A percentile compares a stretch with the other conserved stretches of the same genome.
phyloP scores from a whole-genome alignment of 1,140 invertebrate species.

The Cryptotermes secundus region DNA sequence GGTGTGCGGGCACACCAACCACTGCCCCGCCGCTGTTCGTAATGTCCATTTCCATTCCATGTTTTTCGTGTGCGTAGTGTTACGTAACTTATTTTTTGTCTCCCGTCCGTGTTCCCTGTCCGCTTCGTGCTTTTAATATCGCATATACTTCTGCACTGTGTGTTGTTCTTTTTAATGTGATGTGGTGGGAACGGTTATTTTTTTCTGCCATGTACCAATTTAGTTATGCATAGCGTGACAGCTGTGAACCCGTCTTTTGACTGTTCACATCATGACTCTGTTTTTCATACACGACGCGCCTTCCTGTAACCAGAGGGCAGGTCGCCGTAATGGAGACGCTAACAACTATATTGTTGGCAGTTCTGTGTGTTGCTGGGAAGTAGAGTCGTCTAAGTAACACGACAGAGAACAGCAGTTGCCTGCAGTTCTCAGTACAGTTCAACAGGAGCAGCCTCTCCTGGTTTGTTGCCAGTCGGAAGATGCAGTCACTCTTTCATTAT shows the following conservation, averaged over 20 bases:
- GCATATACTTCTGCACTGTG: background rate
- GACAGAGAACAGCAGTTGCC: no score
- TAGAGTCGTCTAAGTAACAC: background rate
- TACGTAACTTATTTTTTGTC: background rate
- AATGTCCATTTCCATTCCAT: background rate
- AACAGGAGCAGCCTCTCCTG: no score
- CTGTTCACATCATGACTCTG: background rate
- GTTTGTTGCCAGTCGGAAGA: no score
- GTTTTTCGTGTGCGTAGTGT: background rate
- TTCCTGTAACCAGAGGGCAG: background rate
- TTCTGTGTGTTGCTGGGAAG: background rate
- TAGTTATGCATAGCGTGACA: background rate
- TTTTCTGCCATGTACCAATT: background rate
- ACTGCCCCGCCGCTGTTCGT: no score
- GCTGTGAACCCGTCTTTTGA: constrained; percentile 3
- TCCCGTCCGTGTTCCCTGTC: background rate
- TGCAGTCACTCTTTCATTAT: no score
- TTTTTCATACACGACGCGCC: background rate
- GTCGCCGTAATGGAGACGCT: background rate
- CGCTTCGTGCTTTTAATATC: background rate
- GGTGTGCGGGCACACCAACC: no score
- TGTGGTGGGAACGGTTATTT: background rate
- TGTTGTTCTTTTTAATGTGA: background rate
- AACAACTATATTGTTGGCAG: background rate
- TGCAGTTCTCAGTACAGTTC: no score